Evolutionary conservation across 2,888 invertebrate species (phyloP).

Genomic region (Chrysotoxum bicinctum): DNA sequence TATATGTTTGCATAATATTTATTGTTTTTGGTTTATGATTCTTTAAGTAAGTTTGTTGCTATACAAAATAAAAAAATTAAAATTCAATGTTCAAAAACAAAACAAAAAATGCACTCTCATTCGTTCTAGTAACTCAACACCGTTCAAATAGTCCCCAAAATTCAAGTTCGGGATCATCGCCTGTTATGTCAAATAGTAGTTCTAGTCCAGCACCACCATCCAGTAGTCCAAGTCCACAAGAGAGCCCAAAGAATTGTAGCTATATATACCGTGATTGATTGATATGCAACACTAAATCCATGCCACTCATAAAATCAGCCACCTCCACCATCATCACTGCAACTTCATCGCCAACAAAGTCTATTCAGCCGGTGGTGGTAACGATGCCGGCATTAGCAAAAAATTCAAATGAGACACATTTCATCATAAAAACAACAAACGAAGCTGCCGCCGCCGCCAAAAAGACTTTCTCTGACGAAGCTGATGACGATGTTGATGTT

Average conservation of each 20-base stretch:
- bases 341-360: slow-evolving; percentile 46
- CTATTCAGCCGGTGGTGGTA: slow-evolving; percentile 9
- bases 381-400: slow-evolving; percentile 23
- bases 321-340: slow-evolving; percentile 32
- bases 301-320: slow-evolving; percentile 80
- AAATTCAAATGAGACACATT: slow-evolving; percentile 57
- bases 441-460: slow-evolving; percentile 4
- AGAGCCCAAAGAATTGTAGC: slow-evolving; percentile 82
- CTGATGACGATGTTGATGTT: slow-evolving; percentile 46
- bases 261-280: slow-evolving; percentile 83
- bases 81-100: neutral
- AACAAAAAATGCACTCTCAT: slow-evolving; percentile 12
- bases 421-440: slow-evolving; percentile 36
- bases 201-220: slow-evolving; percentile 82
- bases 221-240: slow-evolving; percentile 82
- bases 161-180: slow-evolving; percentile 82
- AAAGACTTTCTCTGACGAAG: slow-evolving; percentile 42
- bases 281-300: slow-evolving; percentile 82
- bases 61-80: neutral
- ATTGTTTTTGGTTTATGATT: neutral
- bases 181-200: slow-evolving; percentile 82
- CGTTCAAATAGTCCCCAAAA: slow-evolving; percentile 82
- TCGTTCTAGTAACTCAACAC: slow-evolving; percentile 81
- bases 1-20: neutral
- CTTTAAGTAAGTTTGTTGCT: neutral